Evolutionary conservation across 2,888 invertebrate species (phyloP), one percentile per base, ranked within the genome.

Genomic region (Drosophila parthenogenetica): DNA sequence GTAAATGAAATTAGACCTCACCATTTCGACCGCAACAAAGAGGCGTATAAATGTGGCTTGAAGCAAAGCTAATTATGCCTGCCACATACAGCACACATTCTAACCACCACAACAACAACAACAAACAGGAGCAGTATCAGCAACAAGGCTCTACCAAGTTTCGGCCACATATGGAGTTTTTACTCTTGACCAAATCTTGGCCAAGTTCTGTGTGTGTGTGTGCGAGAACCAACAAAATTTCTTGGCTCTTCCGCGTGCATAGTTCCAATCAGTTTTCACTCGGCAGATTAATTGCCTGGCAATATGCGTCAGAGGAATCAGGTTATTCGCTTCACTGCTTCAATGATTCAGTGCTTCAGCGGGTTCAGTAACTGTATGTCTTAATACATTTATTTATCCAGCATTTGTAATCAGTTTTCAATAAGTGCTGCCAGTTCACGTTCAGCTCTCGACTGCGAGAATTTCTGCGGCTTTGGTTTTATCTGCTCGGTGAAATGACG

Each of bases 251-350:
- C 69, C 70, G 71, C 69, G 57, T 76, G 79, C 73, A 49, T 71
- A 71, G 55, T 59, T 77, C 69, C 78, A 78, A 87, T 81, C 77
- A 84, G 84, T 76, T 83, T 86, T 73, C 75, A 65, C 69, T 73
- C 66, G 66, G 60, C 68, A 48, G 76, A 81, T 76, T 89, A 89
- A 89, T 85, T 85, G 85, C 81, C 53, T 62, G 81, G 79, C 85
- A 82, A 88, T 82, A 86, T 83, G 79, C 72, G 62, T 66, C 73
- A 68, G 62, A 60, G 76, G 63, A 69, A 49, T 50, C 53, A 14
- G 3, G 40, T 42, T 42, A 51, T 49, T 55, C 59, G 60, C 70
- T 45, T 60, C 69, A 68, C 29, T 35, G 35, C 13, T 13, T 35
- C 35, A 35, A 3, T 35, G 35, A 11, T 35, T 35, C 35, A 13